Evolutionary conservation across 2,888 invertebrate genomes (phyloP).

Genomic region (Drosophila anceps): DNA sequence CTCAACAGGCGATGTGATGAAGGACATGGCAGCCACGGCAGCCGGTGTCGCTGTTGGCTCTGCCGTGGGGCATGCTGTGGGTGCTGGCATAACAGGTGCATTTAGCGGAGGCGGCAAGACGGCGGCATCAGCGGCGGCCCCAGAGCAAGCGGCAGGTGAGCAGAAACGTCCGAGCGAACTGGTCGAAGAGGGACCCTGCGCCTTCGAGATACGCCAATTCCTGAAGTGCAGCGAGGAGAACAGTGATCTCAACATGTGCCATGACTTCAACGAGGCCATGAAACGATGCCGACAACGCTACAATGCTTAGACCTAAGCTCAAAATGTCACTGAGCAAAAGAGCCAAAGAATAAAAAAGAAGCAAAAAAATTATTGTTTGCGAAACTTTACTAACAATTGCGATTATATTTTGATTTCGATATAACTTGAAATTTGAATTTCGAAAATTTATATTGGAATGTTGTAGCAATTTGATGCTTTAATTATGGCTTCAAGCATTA

Average conservation of each 20-base stretch:
- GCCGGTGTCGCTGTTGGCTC: constrained; percentile 73
- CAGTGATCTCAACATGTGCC: constrained; percentile 57
- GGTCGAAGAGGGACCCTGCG: constrained; percentile 65
- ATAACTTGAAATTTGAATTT: not conserved
- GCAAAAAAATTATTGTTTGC: not conserved
- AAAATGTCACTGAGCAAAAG: not conserved
- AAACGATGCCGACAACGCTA: constrained; percentile 64
- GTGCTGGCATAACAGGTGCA: constrained; percentile 64
- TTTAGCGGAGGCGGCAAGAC: constrained; percentile 55
- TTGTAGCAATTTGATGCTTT: constrained; percentile 4
- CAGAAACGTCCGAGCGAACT: constrained; percentile 40
- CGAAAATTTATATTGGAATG: not conserved
- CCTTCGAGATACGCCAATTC: constrained; percentile 62
- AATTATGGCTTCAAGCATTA: constrained; percentile 11
- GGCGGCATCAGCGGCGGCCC: not conserved
- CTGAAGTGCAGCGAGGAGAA: constrained; percentile 71
- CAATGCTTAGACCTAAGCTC: constrained; percentile 41
- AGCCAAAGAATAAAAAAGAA: not conserved
- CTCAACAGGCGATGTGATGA: constrained; percentile 55
- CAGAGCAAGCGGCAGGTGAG: constrained; percentile 12
- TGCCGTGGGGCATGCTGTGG: constrained; percentile 72
- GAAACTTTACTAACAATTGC: not conserved
- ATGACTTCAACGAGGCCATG: constrained; percentile 66
- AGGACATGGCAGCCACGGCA: constrained; percentile 72
- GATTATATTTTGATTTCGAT: not conserved